Evolutionary conservation across 2,113 vertebrate species (phyloP), one percentile per base, ranked within the genome.

Genomic region (Lepus americanus): DNA sequence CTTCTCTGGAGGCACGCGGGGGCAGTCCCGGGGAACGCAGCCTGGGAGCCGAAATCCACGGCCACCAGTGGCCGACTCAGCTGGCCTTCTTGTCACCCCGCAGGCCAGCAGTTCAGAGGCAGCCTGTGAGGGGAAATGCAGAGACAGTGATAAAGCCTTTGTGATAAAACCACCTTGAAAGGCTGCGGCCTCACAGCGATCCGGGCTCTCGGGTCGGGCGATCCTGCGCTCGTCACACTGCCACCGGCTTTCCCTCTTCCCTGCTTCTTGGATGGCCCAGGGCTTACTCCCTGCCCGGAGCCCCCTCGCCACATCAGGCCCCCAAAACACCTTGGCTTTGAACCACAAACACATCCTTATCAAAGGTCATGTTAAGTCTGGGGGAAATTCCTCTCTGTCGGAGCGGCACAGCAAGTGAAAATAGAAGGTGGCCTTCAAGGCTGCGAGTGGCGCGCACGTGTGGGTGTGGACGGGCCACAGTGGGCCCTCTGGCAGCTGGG

Each of bases 261-360:
- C 33, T 9, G 78, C 64, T 51, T 78, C 27, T 53, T 64, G 64
- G 51, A 53, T 73, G 82, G 49, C 53, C 78, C 69, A 69, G 76
- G 55, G 51, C 59, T 78, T 36, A 53, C 64, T 79, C 25, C 70
- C 73, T 44, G 90, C 66, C 79, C 87, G 80, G 87, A 61, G 76
- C 87, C 76, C 76, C 70, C 93, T 92, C 72, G 87, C 72, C 87
- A 51, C 83, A 91, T 87, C 63, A 93, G 76, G 17, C 64, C 87
- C 89, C 93, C 87, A 64, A 77, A 95, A 69, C 84, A 96, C 25
- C 83, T 89, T 94, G 95, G 61, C 92, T 96, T 84, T 49, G 80
- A 94, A 76, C 92, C 91, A 80, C 63, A 80, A 87, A 94, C 81
- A 94, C 39, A 95, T 95, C 89, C 92, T 91, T 96, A 97, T 94